A percentile compares a stretch with the other conserved stretches of the same genome.
phyloP scores from a whole-genome alignment of 2,888 invertebrate genomes.

The Papilio elwesi region DNA sequence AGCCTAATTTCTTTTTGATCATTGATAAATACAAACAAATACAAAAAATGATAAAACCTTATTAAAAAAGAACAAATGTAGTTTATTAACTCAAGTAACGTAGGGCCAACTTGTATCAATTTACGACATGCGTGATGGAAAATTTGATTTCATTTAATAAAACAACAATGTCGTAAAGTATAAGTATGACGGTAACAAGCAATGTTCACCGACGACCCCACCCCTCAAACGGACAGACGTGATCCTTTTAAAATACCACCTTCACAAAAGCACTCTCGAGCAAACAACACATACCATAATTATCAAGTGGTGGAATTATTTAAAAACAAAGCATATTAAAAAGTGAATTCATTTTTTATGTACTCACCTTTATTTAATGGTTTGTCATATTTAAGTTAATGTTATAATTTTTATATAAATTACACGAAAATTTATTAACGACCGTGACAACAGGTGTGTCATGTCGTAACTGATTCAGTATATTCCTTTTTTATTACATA shows the following conservation, averaged over 20 bases:
- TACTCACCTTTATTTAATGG: neutral
- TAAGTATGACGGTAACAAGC: neutral
- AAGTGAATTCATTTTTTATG: neutral
- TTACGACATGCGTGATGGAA: neutral
- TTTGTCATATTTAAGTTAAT: neutral
- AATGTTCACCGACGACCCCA: conserved; percentile 3
- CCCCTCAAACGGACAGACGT: conserved; percentile 11
- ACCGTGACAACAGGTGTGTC: too few relatives aligned
- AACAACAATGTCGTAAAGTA: conserved; percentile 8
- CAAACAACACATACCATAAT: conserved; percentile 16
- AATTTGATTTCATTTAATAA: neutral
- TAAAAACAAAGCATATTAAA: neutral
- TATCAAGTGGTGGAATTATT: conserved; percentile 6
- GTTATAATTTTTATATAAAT: too few relatives aligned
- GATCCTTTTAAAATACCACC: conserved; percentile 20
- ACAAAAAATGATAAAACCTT: too few relatives aligned
- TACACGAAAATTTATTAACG: too few relatives aligned
- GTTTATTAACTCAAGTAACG: neutral
- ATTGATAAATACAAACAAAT: too few relatives aligned
- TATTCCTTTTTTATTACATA: neutral
- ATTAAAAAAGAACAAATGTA: too few relatives aligned
- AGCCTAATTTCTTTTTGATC: too few relatives aligned
- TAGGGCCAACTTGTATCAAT: neutral
- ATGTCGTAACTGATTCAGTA: too few relatives aligned
- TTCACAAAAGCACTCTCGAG: conserved; percentile 17